These are phyloP conservation scores for Lithophane ornitopus DNA, from an alignment of 2,888 invertebrate species.

Conservation along the genomic window DNA sequence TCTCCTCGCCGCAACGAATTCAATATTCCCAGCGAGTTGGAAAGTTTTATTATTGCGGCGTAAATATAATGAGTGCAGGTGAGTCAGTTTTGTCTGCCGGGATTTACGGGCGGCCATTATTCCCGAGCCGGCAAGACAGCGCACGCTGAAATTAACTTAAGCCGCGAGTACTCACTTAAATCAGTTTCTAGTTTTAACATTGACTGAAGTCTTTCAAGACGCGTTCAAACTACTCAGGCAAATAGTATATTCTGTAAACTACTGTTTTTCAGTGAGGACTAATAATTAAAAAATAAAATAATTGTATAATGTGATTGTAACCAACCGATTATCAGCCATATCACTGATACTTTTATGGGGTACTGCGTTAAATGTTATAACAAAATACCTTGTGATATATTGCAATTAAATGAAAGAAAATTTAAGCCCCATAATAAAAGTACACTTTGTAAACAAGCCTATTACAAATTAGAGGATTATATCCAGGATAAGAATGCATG, in stretches of 20 bases:
- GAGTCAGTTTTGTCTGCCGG: constrained; percentile 86
- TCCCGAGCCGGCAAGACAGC: constrained; percentile 78
- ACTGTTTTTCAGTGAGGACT: background rate
- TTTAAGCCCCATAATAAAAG: no score
- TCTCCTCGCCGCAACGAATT: constrained; percentile 86
- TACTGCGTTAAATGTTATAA: no score
- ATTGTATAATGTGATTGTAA: background rate
- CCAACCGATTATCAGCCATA: no score
- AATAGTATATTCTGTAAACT: constrained; percentile 1
- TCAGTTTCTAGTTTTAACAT: constrained; percentile 80
- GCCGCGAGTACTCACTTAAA: constrained; percentile 76
- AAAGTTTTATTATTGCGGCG: constrained; percentile 90
- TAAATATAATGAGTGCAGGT: constrained; percentile 90
- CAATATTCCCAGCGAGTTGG: constrained; percentile 89
- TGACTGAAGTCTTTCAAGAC: constrained; percentile 67
- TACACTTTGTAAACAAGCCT: no score
- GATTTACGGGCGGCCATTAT: constrained; percentile 85
- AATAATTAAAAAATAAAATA: background rate
- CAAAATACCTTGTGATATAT: no score
- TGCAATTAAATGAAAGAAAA: no score
- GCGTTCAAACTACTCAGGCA: constrained; percentile 35
- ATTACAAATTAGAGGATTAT: no score
- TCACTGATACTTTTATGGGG: no score
- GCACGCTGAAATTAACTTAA: constrained; percentile 80
- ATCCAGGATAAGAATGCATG: no score